Base-by-base conservation (phyloP, 2,797 vertebrate species). In the Psittacula echo region DNA sequence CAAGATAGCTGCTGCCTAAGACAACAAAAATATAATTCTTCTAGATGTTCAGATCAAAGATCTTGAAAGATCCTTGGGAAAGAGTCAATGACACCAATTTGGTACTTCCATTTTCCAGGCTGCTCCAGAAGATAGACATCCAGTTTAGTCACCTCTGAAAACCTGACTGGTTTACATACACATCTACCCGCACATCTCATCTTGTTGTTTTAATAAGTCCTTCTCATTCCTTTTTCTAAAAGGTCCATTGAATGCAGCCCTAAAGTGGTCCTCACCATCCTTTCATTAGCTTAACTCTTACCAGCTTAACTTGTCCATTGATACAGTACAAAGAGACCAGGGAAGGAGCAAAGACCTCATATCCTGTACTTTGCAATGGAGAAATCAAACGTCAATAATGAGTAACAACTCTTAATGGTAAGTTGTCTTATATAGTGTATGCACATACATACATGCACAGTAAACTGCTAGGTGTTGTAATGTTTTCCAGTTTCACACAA, bases 401-500 rank as follows among this genome's bases (percentile, higher is more conserved):
- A 47, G 12, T 21, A 66, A 37, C 30, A 71, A 23, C n/a, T 87
- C 5, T 23, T 42, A 64, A 54, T 13, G 2, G 9, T 20, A 42
- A 34, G 5, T 32, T 73, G 8, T 34, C 73, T 60, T 56, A 48
- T 53, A 32, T 68, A 15, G 14, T 15, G 13, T 11, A n/a, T 3
- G 4, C 12, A 42, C 9, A 79, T 29, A 44, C 7, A 58, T 0
- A 1, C n/a, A 65, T 0, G 1, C 32, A 48, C 2, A 39, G 13
- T 41, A 90, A 85, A 71, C 23, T 77, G 24, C 6, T 30, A 85
- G 24, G 56, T 42, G 12, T 34, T 73, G 7, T 23, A 89, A 37
- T 22, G 10, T 1, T 66, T 95, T 85, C 41, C 21, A 81, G n/a
- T 67, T 91, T 68, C 27, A 76, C 18, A 83, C 8, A 74, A 83